Evolutionary conservation across 2,113 vertebrate species (phyloP), one percentile per base, ranked within the genome.

Genomic region (Chiloscyllium plagiosum): DNA sequence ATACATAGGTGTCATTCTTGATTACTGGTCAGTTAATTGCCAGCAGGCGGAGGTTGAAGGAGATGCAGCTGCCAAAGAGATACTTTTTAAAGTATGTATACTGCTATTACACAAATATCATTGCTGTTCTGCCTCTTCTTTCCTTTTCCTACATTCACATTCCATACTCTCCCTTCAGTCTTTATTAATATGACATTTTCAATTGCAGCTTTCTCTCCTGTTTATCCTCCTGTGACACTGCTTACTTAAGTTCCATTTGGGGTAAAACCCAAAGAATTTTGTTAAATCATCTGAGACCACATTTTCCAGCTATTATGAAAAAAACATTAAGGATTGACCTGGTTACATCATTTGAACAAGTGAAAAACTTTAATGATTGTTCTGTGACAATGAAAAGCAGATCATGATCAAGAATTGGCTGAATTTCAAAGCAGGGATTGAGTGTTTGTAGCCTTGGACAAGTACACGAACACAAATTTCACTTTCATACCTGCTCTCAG

Each of bases 401-500:
- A 68, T 19, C 61, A 66, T 17, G 29, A 17, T 68, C 66, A 37
- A 93, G 33, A 66, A 93, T 93, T 33, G 61, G 89, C 29, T 65
- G 33, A 68, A 66, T 66, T n/a, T 66, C n/a, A 24, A 42, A 93
- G 33, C 65, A 93, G n/a, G 33, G 13, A 66, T 65, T 61, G 33
- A 87, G 2, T 93, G 4, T 33, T 93, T 93, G 56, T 65, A 37
- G 61, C 33, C 56, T 92, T 92, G 89, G 89, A 15, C 61, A 93
- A 93, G 65, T 20, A 66, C n/a, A 8, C 61, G 0, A 66, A 92
- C 52, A 66, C n/a, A 20, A 93, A 66, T 22, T 93, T 90, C 33
- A 61, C 4, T 90, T 96, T 15, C 96, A 96, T 96, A 99, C 99
- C 98, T 99, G 96, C 98, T 97, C 42, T 99, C 98, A 96, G 99